Evolutionary conservation across 2,113 vertebrate species (phyloP).

Genomic region (Plestiodon gilberti): DNA sequence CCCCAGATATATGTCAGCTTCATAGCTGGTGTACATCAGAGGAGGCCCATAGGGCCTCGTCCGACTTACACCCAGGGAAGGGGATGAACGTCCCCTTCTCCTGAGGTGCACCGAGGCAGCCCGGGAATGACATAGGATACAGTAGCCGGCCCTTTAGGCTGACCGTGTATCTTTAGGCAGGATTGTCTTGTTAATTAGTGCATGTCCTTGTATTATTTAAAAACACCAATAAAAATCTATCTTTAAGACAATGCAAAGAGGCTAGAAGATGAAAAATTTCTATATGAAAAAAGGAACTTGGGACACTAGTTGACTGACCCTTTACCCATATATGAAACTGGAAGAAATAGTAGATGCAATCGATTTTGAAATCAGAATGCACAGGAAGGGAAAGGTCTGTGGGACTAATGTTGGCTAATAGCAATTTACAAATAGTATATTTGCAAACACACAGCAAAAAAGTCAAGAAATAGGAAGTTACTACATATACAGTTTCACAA

Average conservation of each 20-base stretch:
- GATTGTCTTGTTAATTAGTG: neutral
- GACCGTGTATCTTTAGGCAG: too few relatives aligned
- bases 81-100: too few relatives aligned
- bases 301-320: slow-evolving; percentile 40
- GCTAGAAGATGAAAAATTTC: neutral
- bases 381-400: neutral
- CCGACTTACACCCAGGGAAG: too few relatives aligned
- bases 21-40: too few relatives aligned
- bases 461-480: slow-evolving; percentile 15
- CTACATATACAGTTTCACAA: slow-evolving; percentile 40
- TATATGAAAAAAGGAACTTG: slow-evolving; percentile 41
- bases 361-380: slow-evolving; percentile 14
- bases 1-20: too few relatives aligned
- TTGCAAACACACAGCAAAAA: neutral
- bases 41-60: too few relatives aligned
- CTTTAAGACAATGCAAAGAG: neutral
- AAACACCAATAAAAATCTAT: neutral
- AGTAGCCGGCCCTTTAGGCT: too few relatives aligned
- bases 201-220: neutral
- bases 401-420: neutral
- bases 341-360: neutral
- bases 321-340: neutral
- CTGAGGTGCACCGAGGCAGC: too few relatives aligned
- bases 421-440: neutral
- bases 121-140: too few relatives aligned